A percentile compares a stretch with the other conserved stretches of the same genome.
These are phyloP conservation scores for Zaprionus nigranus DNA, from an alignment of 1,140 invertebrate species.

Conservation along the genomic window DNA sequence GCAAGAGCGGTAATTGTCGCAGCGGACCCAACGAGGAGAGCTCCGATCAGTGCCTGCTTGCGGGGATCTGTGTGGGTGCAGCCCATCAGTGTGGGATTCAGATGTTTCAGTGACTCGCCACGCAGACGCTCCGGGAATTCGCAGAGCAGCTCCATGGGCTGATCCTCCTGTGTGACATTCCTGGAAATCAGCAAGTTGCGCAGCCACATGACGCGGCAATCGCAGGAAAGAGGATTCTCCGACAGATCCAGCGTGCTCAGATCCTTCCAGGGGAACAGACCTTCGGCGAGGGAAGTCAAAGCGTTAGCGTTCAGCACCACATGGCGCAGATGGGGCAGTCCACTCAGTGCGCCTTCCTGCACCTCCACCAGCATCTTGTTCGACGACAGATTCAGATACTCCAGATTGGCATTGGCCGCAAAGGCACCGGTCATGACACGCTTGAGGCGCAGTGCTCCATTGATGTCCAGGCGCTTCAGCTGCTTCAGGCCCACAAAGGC, in stretches of 20 bases:
- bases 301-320: slow-evolving; percentile 92
- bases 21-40: slow-evolving; percentile 89
- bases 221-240: slow-evolving; percentile 92
- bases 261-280: slow-evolving; percentile 91
- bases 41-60: slow-evolving; percentile 91
- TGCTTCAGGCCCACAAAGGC: slow-evolving; percentile 92
- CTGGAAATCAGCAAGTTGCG: slow-evolving; percentile 89
- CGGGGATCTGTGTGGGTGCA: slow-evolving; percentile 90
- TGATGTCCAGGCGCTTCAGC: slow-evolving; percentile 91
- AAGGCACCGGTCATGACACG: slow-evolving; percentile 91
- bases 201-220: slow-evolving; percentile 92
- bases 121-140: slow-evolving; percentile 89
- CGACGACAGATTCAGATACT: slow-evolving; percentile 90
- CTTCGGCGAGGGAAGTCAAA: slow-evolving; percentile 90
- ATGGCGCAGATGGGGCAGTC: slow-evolving; percentile 91
- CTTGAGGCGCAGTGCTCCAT: slow-evolving; percentile 90
- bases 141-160: slow-evolving; percentile 88
- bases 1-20: slow-evolving; percentile 89
- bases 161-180: slow-evolving; percentile 87
- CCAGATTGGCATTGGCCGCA: slow-evolving; percentile 91
- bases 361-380: slow-evolving; percentile 90
- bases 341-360: slow-evolving; percentile 91
- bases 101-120: slow-evolving; percentile 88
- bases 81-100: slow-evolving; percentile 91
- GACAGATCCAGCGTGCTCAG: slow-evolving; percentile 90